Base-by-base conservation (phyloP, 64 coral and sea anemone genomes). In the Pocillopora damicornis region DNA sequence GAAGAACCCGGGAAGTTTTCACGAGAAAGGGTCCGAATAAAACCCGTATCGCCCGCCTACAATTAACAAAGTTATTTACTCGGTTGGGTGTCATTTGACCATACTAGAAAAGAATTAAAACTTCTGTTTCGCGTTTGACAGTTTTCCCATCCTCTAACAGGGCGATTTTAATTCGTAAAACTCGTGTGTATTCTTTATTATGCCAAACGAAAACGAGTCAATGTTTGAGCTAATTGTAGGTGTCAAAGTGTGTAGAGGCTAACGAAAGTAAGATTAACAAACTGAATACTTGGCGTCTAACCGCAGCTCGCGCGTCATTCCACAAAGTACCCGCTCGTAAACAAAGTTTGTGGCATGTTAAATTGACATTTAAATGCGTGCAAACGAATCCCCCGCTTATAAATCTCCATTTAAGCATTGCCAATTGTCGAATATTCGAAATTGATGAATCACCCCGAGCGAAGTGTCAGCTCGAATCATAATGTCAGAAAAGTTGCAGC, bases 321-420 rank as follows among this genome's bases (percentile, higher is more conserved):
- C 26, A 56, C 64, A 85, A 85, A 73, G 64, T 71, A 73, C 81
- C 81, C 42, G 81, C 65, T 30, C 36, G 81, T 73, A 45, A 26
- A 85, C 81, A 85, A n/a, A 72, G 81, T 85, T 85, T 83, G 63
- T 67, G 80, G 80, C 61, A 61, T 35, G 67, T 83, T 85, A 85
- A 85, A 85, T 85, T 85, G 81, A 85, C 71, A 85, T 85, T 85
- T 85, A 85, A 85, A 85, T 85, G 81, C 81, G 37, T 73, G 81
- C 64, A 85, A 85, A 85, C 81, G 81, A 23, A 85, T 17, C 65
- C 64, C 64, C 9, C 37, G 81, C 81, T 85, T 68, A 57, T 85
- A 58, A 85, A 85, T 72, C 68, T 66, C 68, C 81, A 85, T 73
- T 85, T 72, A 85, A 73, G 81, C 81, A 85, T 72, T 85, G 63